phyloP scores from a whole-genome alignment of 2,888 invertebrate species.

The Dichetophora obliterata region DNA sequence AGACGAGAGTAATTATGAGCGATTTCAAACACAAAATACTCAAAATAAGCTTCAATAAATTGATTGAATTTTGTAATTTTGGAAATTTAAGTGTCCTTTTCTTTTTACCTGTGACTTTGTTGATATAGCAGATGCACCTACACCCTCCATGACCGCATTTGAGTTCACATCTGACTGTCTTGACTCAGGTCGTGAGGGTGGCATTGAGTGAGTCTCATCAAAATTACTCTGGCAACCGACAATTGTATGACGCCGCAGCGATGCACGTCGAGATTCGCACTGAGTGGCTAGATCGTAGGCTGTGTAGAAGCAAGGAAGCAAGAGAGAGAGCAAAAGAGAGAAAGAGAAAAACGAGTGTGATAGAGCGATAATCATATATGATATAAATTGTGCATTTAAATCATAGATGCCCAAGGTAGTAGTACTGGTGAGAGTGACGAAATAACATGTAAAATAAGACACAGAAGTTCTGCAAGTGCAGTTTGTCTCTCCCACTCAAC shows the following conservation, averaged over 20 bases:
- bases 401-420: no score
- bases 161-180: conserved; percentile 72
- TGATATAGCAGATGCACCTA: not conserved
- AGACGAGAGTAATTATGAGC: not conserved
- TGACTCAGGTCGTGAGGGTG: conserved; percentile 78
- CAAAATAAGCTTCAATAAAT: not conserved
- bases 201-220: conserved; percentile 72
- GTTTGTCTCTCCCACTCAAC: no score
- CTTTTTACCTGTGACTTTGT: conserved; percentile 3
- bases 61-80: not conserved
- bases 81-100: not conserved
- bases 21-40: not conserved
- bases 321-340: not conserved
- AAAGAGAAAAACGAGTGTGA: not conserved
- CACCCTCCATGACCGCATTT: conserved; percentile 44
- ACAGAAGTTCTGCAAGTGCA: no score
- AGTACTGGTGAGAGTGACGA: no score
- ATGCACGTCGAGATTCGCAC: conserved; percentile 79
- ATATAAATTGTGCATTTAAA: not conserved
- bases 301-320: conserved; percentile 56
- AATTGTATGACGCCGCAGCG: conserved; percentile 78
- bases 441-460: no score
- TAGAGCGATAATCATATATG: not conserved
- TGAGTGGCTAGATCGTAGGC: conserved; percentile 88
- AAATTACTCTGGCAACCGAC: conserved; percentile 73